These are phyloP conservation scores for Drosophila pegasa DNA, from an alignment of 2,888 invertebrate genomes.

Conservation along the genomic window DNA sequence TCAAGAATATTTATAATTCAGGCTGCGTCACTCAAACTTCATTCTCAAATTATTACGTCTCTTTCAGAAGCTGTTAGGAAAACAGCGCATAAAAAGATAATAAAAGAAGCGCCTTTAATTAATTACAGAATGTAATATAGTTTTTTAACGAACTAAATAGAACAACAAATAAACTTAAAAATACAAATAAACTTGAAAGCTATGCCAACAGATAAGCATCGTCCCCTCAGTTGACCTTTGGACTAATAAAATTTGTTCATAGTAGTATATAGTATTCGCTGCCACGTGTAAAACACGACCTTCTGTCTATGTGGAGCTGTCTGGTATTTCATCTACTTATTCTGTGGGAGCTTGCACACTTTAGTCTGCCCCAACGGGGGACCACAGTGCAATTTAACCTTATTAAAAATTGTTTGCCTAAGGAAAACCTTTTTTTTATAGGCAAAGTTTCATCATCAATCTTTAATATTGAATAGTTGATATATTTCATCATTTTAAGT, in stretches of 20 bases:
- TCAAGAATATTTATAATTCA: background rate
- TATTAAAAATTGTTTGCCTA: slow-evolving; percentile 5
- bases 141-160: slow-evolving; percentile 32
- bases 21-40: background rate
- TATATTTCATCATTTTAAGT: background rate
- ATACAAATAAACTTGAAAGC: slow-evolving; percentile 7
- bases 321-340: background rate
- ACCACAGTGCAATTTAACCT: background rate
- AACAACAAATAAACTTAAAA: slow-evolving; percentile 13
- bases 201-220: background rate
- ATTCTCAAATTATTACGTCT: background rate
- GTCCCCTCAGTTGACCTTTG: slow-evolving; percentile 8
- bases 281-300: slow-evolving; percentile 8
- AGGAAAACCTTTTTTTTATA: background rate
- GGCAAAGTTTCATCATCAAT: background rate
- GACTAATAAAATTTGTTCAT: slow-evolving; percentile 1
- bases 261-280: background rate
- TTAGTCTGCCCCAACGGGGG: background rate
- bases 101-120: slow-evolving; percentile 47
- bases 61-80: slow-evolving; percentile 4
- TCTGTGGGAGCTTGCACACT: background rate
- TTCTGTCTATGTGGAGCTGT: slow-evolving; percentile 1
- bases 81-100: slow-evolving; percentile 42
- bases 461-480: background rate
- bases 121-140: slow-evolving; percentile 54